Conservation (phyloP, 2,797 vertebrate genomes). For the Myotis vivesi region DNA sequence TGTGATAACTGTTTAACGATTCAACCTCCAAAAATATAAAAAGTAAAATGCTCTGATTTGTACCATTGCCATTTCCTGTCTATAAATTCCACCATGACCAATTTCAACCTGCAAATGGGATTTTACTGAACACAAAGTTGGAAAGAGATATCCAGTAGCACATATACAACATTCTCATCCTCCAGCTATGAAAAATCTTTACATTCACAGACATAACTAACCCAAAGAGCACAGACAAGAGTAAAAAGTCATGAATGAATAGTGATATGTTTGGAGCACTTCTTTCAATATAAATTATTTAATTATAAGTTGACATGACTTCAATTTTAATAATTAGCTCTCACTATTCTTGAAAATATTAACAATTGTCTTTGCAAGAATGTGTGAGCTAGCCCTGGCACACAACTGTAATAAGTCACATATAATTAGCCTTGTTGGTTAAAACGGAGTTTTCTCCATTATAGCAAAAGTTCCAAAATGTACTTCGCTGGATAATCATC, state of each 20-base stretch:
- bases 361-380: not conserved
- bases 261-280: not conserved
- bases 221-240: not conserved
- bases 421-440: not conserved
- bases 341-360: not conserved
- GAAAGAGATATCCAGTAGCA: not conserved
- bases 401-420: not conserved
- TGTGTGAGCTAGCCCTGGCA: not conserved
- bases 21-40: not conserved
- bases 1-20: not conserved
- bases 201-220: not conserved
- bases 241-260: not conserved
- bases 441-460: constrained; percentile 24
- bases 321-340: constrained; percentile 4
- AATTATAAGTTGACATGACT: not conserved
- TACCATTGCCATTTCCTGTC: not conserved
- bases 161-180: not conserved
- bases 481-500: constrained; percentile 46
- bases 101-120: not conserved
- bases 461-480: constrained; percentile 60
- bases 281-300: constrained; percentile 1
- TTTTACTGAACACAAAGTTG: not conserved
- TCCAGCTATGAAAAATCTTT: not conserved
- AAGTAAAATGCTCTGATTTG: not conserved
- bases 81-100: not conserved